Evolutionary conservation across 2,888 invertebrate genomes (phyloP), one percentile per base, ranked within the genome.

Genomic region (Dolichopus griseipennis): DNA sequence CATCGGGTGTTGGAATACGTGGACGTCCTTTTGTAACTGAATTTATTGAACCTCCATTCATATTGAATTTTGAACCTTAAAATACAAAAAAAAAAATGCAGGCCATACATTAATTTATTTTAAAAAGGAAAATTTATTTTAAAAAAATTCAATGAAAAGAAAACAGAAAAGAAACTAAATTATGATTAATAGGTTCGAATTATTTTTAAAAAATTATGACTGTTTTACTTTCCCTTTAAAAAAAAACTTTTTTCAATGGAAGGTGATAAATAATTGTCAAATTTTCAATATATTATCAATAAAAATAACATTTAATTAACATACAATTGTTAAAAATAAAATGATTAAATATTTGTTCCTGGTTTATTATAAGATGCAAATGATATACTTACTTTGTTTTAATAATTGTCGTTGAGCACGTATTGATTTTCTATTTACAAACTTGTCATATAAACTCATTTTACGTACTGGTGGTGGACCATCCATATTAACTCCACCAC

Each of bases 1-100:
- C 92, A 78, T 93, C 93, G 0, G 93, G 93, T 9, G 93, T 93
- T 61, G 93, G 93, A 73, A 94, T 93, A 67, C 93, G 85, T n/a
- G 93, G 93, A 68, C 93, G 85, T 76, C 90, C 90, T 76, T 90
- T 90, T 66, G 76, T 76, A 4, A 75, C 73, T 20, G 61, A n/a
- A n/a, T 64, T 33, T 20, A 34, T 4, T 72, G 74, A 86, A 1
- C 87, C 83, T 6, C 89, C 89, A 78, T 90, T 91, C 74, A 90
- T 83, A 79, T 70, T 75, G 20, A 75, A 52, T 64, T 89, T 89
- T 74, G 87, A 86, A 74, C 87, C 89, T 89, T 77, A 64, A 75
- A 75, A 52, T 18, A 63, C 63, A 65, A 52, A 67, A 34, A 66
- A 61, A 62, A 52, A 41, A 61, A 68, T 18, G 33, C 2, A 33